phyloP scores from a whole-genome alignment of 2,888 invertebrate genomes.

The Mythimna loreyi region DNA sequence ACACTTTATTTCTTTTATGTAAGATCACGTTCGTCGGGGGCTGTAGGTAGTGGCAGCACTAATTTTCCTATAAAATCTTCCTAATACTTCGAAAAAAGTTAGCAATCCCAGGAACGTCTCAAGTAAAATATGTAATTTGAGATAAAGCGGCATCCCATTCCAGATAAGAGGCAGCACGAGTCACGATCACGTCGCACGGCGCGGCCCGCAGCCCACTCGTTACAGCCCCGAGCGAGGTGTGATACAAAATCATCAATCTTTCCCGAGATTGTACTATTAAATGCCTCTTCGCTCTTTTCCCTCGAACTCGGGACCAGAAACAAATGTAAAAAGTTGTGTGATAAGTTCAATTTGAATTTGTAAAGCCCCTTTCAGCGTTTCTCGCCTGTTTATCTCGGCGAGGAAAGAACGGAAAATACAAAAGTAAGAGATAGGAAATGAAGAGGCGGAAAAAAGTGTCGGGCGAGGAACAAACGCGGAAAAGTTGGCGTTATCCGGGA shows the following conservation, averaged over 20 bases:
- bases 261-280: constrained; percentile 90
- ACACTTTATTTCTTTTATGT: constrained; percentile 1
- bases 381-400: constrained; percentile 90
- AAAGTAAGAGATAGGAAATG: constrained; percentile 91
- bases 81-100: constrained; percentile 79
- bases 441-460: constrained; percentile 91
- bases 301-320: constrained; percentile 90
- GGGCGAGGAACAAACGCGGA: constrained; percentile 89
- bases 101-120: constrained; percentile 83
- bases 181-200: constrained; percentile 86
- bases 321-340: constrained; percentile 91
- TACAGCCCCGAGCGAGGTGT: constrained; percentile 91
- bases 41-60: constrained; percentile 35
- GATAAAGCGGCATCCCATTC: constrained; percentile 90
- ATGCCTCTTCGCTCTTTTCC: constrained; percentile 90
- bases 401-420: constrained; percentile 90
- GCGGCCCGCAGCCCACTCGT: constrained; percentile 86
- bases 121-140: constrained; percentile 91
- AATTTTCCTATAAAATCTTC: constrained; percentile 70
- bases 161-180: constrained; percentile 89
- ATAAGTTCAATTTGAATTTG: constrained; percentile 91
- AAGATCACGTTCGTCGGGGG: constrained; percentile 3
- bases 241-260: constrained; percentile 91
- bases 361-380: constrained; percentile 91
- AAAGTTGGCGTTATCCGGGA: constrained; percentile 90